Conservation (phyloP, 2,888 invertebrate genomes). For the Sinohyriopsis cumingii region DNA sequence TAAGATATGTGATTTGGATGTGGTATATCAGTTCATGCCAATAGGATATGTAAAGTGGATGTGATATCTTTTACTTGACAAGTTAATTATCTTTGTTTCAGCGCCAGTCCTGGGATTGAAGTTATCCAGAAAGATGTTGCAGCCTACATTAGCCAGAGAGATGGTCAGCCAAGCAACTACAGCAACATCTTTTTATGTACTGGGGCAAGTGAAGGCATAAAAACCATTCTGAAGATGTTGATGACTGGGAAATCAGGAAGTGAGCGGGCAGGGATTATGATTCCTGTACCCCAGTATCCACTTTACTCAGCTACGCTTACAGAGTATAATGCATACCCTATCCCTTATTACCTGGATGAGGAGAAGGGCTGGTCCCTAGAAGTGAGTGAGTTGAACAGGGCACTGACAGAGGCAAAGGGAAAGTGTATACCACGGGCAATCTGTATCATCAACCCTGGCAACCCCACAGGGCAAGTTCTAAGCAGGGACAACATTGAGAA, state of each 20-base stretch:
- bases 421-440: constrained; percentile 85
- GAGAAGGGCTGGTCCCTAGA: constrained; percentile 88
- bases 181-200: constrained; percentile 87
- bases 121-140: constrained; percentile 89
- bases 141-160: constrained; percentile 83
- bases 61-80: too few species aligned
- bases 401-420: constrained; percentile 78
- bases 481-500: constrained; percentile 89
- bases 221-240: constrained; percentile 83
- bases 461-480: constrained; percentile 92
- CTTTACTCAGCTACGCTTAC: constrained; percentile 95
- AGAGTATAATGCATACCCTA: constrained; percentile 85
- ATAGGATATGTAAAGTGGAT: too few species aligned
- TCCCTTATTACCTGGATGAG: constrained; percentile 85
- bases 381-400: constrained; percentile 84
- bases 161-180: constrained; percentile 85
- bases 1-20: too few species aligned
- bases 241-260: constrained; percentile 62
- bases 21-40: too few species aligned
- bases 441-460: constrained; percentile 98
- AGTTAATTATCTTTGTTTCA: constrained; percentile 11
- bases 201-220: constrained; percentile 95
- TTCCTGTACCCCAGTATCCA: constrained; percentile 99
- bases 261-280: constrained; percentile 86
- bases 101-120: constrained; percentile 90